Base-by-base conservation (phyloP, 2,797 vertebrate genomes). In the Halcyon chelicuti region DNA sequence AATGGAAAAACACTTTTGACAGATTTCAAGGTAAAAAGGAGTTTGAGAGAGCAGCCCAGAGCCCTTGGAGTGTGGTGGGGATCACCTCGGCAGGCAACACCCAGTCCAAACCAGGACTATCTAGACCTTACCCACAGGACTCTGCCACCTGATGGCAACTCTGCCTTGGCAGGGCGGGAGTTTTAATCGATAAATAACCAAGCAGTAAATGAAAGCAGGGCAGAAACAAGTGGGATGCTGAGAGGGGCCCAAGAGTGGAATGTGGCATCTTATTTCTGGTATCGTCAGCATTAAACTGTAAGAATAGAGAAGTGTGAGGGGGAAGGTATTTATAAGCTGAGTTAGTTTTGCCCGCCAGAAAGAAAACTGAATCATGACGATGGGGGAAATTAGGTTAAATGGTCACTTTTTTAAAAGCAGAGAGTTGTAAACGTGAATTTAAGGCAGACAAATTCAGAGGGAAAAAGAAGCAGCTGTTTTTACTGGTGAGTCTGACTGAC, bases 51-150 rank as follows among this genome's bases (percentile, higher is more conserved):
- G 66, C 6, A 31, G 44, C 14, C 14, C 61, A 40, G 13, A 26
- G 33, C 39, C 33, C 18, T 49, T 5, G 1, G 0, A 35, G 37
- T 7, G 23, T 14, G 20, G 11, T 66, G 46, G 44, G 39, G 31
- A 70, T 52, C 58, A 12, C 35, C 49, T 9, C 23, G 37, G 37
- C 65, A 23, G 55, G 46, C 0, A 3, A 4, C 35, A 42, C 4
- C 5, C 1, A 1, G 25, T 77, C 35, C 46, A 39, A 15, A 19
- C 1, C 5, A 40, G 54, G 39, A 58, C 25, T 62, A 42, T 7
- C 17, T 25, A 80, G 54, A 57, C 31, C 26, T 19, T 51, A 35
- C 2, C n/a, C 49, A 21, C 17, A 29, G 0, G 1, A 26, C 44
- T 35, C 39, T n/a, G 42, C 58, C 47, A 20, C 46, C 20, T 44